phyloP scores from a whole-genome alignment of 2,888 invertebrate genomes.

The Catocala fraxini region DNA sequence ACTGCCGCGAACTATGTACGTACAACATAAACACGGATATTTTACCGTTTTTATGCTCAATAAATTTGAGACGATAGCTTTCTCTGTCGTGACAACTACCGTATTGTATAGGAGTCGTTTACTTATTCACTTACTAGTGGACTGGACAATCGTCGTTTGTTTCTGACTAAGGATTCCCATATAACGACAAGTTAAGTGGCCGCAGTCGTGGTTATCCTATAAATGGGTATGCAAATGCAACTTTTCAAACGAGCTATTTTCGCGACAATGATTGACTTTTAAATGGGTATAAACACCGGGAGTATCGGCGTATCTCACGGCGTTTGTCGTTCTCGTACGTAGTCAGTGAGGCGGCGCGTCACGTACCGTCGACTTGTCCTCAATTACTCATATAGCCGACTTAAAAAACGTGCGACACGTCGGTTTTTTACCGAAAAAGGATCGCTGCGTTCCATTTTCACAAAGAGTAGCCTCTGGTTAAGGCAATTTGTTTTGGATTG shows the following conservation, averaged over 20 bases:
- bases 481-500: conserved; percentile 79
- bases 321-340: conserved; percentile 37
- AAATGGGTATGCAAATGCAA: conserved; percentile 73
- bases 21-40: conserved; percentile 16
- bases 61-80: conserved; percentile 43
- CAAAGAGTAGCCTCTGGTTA: conserved; percentile 66
- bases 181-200: conserved; percentile 73
- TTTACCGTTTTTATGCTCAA: conserved; percentile 34
- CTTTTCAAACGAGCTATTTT: conserved; percentile 66
- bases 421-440: conserved; percentile 65
- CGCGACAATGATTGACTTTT: conserved; percentile 81
- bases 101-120: conserved; percentile 47
- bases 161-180: conserved; percentile 60
- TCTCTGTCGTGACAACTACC: conserved; percentile 45
- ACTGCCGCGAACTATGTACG: conserved; percentile 21
- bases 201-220: conserved; percentile 67
- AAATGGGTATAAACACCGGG: conserved; percentile 70
- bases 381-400: conserved; percentile 68
- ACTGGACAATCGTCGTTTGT: conserved; percentile 61
- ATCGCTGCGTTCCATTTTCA: conserved; percentile 62
- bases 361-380: conserved; percentile 55
- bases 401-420: conserved; percentile 61
- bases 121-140: conserved; percentile 45
- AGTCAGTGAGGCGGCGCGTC: conserved; percentile 45
- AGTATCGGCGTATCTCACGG: conserved; percentile 61